Base-by-base conservation (phyloP, 1,140 invertebrate species). In the Anastrepha ludens region DNA sequence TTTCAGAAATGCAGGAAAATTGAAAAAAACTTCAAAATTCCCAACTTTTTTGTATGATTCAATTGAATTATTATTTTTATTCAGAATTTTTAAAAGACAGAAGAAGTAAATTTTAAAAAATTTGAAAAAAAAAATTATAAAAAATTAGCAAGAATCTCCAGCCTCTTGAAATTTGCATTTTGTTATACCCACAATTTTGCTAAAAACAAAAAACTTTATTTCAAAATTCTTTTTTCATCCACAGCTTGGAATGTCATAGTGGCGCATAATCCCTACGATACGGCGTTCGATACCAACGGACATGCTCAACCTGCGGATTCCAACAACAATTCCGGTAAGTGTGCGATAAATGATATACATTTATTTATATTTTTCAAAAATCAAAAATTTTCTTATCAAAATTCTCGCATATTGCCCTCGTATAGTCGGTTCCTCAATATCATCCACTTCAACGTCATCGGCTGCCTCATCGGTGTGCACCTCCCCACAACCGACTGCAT, bases 171-270 rank as follows among this genome's bases (percentile, higher is more conserved):
- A 29, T 29, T 29, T 29, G 29, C 29, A 29, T 29, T 29, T 29
- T 29, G 29, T 29, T 29, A 29, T 0, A 29, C 29, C 29, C 29
- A 29, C 29, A 29, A 29, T 29, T 29, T 29, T 29, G 29, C 29
- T 29, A 29, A 29, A 0, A 29, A 29, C 29, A 29, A 29, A 29
- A 29, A 29, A 29, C 1, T 29, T 29, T 29, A 29, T 29, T 29
- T 29, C 29, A 29, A 29, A 29, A 29, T 29, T 17, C 60, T 15
- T 62, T 13, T 17, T 78, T 87, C 41, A 70, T 8, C 50, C 13
- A 70, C 62, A 93, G 92, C 92, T 6, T 93, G 92, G 92, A 93
- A 93, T 64, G 92, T 93, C 88, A 88, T 93, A 85, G 91, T 93
- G 13, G 92, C 92, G 50, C 89, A 93, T 86, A 93, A 93, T 89